Conservation (phyloP, 2,888 invertebrate species). For the Spisula solida region DNA sequence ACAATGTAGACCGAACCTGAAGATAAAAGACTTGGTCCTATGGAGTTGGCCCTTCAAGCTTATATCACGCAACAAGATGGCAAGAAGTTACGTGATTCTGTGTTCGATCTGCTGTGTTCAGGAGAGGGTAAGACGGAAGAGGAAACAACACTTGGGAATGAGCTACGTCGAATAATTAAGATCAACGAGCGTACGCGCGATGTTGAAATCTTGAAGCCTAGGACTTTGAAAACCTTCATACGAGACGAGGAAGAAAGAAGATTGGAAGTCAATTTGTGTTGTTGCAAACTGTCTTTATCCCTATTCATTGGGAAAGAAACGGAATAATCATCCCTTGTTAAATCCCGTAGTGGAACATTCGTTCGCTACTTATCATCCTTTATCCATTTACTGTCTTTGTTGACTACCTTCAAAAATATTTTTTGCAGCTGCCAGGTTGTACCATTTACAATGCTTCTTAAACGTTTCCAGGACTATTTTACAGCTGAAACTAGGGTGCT, state of each 20-base stretch:
- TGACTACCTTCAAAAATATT: no score
- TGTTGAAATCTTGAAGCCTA: conserved; percentile 47
- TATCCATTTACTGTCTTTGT: no score
- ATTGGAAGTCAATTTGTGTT: not conserved
- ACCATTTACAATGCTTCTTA: no score
- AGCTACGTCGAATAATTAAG: conserved; percentile 48
- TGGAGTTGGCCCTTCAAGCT: conserved; percentile 49
- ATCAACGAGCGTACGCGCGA: not conserved
- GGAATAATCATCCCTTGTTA: not conserved
- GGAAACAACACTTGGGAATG: conserved; percentile 22
- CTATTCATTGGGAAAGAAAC: not conserved
- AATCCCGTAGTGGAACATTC: not conserved
- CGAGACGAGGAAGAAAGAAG: conserved; percentile 36
- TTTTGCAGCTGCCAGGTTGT: no score
- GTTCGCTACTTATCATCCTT: not conserved
- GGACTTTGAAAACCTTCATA: conserved; percentile 53
- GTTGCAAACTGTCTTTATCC: not conserved
- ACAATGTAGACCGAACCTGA: conserved; percentile 25
- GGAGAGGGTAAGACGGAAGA: not conserved
- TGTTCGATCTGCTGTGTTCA: conserved; percentile 38
- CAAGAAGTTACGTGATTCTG: conserved; percentile 24
- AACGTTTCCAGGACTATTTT: no score
- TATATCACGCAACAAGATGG: conserved; percentile 21
- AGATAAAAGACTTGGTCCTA: conserved; percentile 57
- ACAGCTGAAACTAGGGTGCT: no score